phyloP scores from a whole-genome alignment of 2,888 invertebrate genomes.

The Biston stratarius region DNA sequence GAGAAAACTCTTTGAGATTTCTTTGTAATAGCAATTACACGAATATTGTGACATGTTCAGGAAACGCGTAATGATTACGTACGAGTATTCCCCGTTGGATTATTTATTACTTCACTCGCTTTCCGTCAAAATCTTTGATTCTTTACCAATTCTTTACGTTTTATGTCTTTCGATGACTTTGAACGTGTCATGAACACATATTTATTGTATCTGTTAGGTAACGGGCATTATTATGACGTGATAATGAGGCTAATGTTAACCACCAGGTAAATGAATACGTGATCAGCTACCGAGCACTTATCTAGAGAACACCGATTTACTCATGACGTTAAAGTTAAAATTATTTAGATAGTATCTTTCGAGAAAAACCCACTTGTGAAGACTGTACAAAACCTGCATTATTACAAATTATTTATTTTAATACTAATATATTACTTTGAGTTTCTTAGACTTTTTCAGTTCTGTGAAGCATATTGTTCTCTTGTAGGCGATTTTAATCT shows the following conservation, averaged over 20 bases:
- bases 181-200: neutral
- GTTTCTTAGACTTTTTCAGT: too few species aligned
- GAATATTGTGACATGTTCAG: constrained; percentile 2
- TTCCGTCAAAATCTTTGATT: neutral
- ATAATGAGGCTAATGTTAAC: too few species aligned
- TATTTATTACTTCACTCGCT: neutral
- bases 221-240: too few species aligned
- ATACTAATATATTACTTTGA: too few species aligned
- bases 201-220: neutral
- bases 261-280: neutral
- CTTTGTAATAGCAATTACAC: neutral
- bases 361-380: too few species aligned
- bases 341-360: too few species aligned
- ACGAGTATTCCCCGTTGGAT: neutral
- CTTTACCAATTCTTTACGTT: neutral
- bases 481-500: too few species aligned
- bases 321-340: too few species aligned
- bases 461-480: neutral
- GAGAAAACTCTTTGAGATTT: neutral
- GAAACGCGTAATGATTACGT: neutral
- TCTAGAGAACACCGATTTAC: neutral
- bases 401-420: too few species aligned
- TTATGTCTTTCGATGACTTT: neutral
- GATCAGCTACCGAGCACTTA: neutral
- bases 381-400: too few species aligned